A percentile compares a stretch with the other conserved stretches of the same genome.
phyloP scores from a whole-genome alignment of 35 echinoderm and acorn worm species.

The Lytechinus pictus region DNA sequence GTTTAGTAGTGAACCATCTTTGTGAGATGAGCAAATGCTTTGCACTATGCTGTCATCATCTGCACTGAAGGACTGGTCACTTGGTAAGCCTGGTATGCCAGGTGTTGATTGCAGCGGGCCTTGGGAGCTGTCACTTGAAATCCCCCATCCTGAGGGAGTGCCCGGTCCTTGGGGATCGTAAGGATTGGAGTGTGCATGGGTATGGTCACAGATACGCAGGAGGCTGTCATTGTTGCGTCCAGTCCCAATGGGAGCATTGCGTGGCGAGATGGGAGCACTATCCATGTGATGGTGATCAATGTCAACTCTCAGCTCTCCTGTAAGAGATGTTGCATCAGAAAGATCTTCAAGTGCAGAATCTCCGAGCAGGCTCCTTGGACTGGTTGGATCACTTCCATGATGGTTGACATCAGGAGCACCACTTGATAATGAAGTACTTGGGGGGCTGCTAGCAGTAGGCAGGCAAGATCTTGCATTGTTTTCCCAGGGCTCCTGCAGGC shows the following conservation, averaged over 20 bases:
- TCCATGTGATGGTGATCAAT: slow-evolving; percentile 62
- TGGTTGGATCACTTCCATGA: neutral
- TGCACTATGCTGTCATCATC: slow-evolving; percentile 61
- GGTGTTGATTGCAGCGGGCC: slow-evolving; percentile 41
- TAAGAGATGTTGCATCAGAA: slow-evolving; percentile 72
- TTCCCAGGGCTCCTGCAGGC: slow-evolving; percentile 74
- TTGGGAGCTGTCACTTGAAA: neutral
- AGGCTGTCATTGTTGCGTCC: slow-evolving; percentile 70
- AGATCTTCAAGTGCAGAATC: slow-evolving; percentile 50
- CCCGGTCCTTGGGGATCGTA: slow-evolving; percentile 25
- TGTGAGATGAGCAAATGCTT: slow-evolving; percentile 71
- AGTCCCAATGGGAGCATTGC: slow-evolving; percentile 77
- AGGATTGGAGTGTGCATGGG: slow-evolving; percentile 71
- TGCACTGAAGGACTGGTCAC: slow-evolving; percentile 46
- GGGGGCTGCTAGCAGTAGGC: slow-evolving; percentile 59
- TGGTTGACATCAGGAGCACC: neutral
- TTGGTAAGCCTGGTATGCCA: slow-evolving; percentile 41
- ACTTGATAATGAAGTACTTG: neutral
- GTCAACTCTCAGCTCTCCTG: slow-evolving; percentile 70
- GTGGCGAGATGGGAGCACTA: slow-evolving; percentile 53
- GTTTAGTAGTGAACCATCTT: slow-evolving; percentile 19
- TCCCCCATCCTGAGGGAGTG: slow-evolving; percentile 6
- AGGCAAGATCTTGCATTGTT: slow-evolving; percentile 80
- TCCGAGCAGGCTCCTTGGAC: neutral
- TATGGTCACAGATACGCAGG: slow-evolving; percentile 79